Evolutionary conservation across 2,797 vertebrate genomes (phyloP).

Genomic region (Mormyrops attenuatus): DNA sequence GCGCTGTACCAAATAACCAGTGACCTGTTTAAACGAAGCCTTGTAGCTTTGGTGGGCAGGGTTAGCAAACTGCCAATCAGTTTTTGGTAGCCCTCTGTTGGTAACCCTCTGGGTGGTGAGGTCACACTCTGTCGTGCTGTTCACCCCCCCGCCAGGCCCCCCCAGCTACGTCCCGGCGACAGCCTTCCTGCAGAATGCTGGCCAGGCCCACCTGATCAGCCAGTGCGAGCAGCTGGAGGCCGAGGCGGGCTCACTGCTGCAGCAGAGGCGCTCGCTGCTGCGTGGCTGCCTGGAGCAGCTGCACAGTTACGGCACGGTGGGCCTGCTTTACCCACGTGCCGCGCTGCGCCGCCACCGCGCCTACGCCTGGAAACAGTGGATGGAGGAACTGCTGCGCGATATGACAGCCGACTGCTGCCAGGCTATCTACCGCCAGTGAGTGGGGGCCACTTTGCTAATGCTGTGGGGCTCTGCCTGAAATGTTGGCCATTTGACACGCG

Average conservation of each 20-base stretch:
- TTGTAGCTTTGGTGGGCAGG: not conserved
- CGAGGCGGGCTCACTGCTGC: constrained; percentile 79
- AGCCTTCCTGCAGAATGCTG: constrained; percentile 91
- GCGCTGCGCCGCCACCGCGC: constrained; percentile 83
- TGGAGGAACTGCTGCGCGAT: constrained; percentile 86
- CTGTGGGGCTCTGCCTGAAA: not conserved
- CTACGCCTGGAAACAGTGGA: constrained; percentile 93
- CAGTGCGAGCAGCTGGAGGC: constrained; percentile 92
- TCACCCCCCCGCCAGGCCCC: constrained; percentile 65
- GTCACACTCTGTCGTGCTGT: not conserved
- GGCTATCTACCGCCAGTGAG: constrained; percentile 85
- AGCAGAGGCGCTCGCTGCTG: constrained; percentile 84
- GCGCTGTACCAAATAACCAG: not conserved
- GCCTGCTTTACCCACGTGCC: constrained; percentile 84
- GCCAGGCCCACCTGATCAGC: constrained; percentile 90
- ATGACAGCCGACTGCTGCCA: constrained; percentile 87
- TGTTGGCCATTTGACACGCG: not conserved
- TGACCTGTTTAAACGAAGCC: not conserved
- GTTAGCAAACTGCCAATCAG: not conserved
- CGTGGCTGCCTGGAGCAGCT: constrained; percentile 87
- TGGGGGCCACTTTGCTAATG: not conserved
- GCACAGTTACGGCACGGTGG: constrained; percentile 95
- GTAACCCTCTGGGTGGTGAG: not conserved
- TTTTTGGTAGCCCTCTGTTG: not conserved
- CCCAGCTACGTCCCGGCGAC: constrained; percentile 97